Base-by-base conservation (phyloP, 2,888 invertebrate genomes). In the Orthosia gothica region DNA sequence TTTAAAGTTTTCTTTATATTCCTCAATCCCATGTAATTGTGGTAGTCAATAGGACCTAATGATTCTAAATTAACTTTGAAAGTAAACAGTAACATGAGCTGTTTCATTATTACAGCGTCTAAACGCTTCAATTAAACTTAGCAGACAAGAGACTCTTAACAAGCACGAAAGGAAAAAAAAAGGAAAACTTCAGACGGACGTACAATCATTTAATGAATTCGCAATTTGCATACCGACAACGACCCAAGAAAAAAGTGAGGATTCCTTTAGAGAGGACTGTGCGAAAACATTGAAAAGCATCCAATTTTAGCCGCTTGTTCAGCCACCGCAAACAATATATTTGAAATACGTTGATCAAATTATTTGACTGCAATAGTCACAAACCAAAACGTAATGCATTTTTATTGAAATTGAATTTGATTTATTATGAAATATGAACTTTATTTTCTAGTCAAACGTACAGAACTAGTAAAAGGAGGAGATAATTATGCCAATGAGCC, bases 121-220 rank as follows among this genome's bases (percentile, higher is more conserved):
- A 91, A 92, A 92, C 87, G 88, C 85, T 90, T 89, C 89, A 90
- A 92, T 92, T 91, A 89, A 89, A 89, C 85, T 87, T 83, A 83
- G 76, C 76, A 89, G 90, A 93, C 93, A 93, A 94, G 93, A 92
- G 93, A 90, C 90, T 91, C 91, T 93, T 93, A 93, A 93, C 93
- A 93, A 93, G 91, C 89, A 89, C 85, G 81, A 89, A 90, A 89
- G 76, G 9, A 81, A 89, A 89, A 90, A 91, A 90, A 91, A 91
- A n/a, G n/a, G n/a, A n/a, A 94, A 93, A 91, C 92, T 92, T 88
- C 86, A 88, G 87, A 91, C 91, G 90, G 89, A 90, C 91, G 93
- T 92, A 94, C 95, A 94, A 95, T 94, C 92, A 94, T 95, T 94
- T 94, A 95, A 95, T 95, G 95, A 95, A 95, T 95, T 95, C 92